Percentiles rank a stretch among this genome's conserved stretches.
Evolutionary conservation across 2,113 vertebrate species (phyloP).

Genomic region (Planiliza haematocheilus): DNA sequence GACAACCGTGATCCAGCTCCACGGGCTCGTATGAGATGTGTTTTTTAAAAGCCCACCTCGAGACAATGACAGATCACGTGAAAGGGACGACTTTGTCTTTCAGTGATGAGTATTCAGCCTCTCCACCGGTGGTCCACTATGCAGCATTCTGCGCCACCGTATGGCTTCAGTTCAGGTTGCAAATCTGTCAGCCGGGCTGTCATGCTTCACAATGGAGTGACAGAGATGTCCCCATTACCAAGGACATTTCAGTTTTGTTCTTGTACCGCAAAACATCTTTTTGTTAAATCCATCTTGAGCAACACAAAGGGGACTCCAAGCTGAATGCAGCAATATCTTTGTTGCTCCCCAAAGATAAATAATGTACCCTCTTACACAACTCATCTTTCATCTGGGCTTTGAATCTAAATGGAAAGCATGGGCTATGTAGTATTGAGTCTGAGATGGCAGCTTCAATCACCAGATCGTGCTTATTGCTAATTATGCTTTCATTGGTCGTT

Average conservation of each 20-base stretch:
- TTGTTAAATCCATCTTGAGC: slow-evolving; percentile 66
- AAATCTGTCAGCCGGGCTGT: slow-evolving; percentile 67
- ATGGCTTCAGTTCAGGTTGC: slow-evolving; percentile 65
- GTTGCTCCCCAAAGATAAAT: slow-evolving; percentile 67
- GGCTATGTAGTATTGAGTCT: slow-evolving; percentile 24
- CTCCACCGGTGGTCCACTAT: slow-evolving; percentile 64
- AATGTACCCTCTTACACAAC: slow-evolving; percentile 57
- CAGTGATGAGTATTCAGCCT: slow-evolving; percentile 55
- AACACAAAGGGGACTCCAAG: slow-evolving; percentile 57
- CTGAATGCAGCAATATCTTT: slow-evolving; percentile 61
- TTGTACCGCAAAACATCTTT: slow-evolving; percentile 55
- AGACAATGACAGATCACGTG: slow-evolving; percentile 54
- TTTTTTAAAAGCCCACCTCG: slow-evolving; percentile 39
- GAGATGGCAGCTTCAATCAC: slow-evolving; percentile 58
- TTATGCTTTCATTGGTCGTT: slow-evolving; percentile 66
- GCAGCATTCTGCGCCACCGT: slow-evolving; percentile 70
- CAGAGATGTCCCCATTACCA: slow-evolving; percentile 70
- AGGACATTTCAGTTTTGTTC: slow-evolving; percentile 67
- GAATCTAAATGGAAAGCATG: slow-evolving; percentile 43
- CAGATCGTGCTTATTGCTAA: slow-evolving; percentile 50
- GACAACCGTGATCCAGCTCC: slow-evolving; percentile 35
- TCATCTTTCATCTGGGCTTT: slow-evolving; percentile 56
- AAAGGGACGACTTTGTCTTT: slow-evolving; percentile 51
- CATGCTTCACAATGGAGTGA: slow-evolving; percentile 68
- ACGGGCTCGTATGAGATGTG: slow-evolving; percentile 6